Evolutionary conservation across 2,888 invertebrate genomes (phyloP).

Genomic region (Trissoscelio sp.): DNA sequence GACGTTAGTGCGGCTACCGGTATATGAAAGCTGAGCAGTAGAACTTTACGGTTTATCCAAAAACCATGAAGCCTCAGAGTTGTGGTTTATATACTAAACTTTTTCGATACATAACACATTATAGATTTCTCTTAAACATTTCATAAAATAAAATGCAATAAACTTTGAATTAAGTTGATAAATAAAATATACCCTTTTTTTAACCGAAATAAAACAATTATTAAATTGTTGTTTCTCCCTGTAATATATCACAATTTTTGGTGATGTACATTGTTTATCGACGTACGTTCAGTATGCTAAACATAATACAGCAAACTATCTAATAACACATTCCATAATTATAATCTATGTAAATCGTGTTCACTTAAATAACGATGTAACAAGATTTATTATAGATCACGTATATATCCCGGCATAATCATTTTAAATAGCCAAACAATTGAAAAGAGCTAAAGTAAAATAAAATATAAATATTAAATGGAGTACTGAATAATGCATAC

Average conservation of each 20-base stretch:
- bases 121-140: not conserved
- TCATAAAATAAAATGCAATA: too few species aligned
- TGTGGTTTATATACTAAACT: slow-evolving; percentile 6
- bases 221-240: too few species aligned
- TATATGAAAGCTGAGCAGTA: not conserved
- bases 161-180: too few species aligned
- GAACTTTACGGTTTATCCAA: slow-evolving; percentile 15
- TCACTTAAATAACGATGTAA: slow-evolving; percentile 18
- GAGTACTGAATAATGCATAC: slow-evolving; percentile 19
- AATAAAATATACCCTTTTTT: too few species aligned
- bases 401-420: not conserved
- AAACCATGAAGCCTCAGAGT: slow-evolving; percentile 1
- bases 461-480: slow-evolving; percentile 21
- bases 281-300: not conserved
- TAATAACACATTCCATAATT: slow-evolving; percentile 13
- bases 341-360: slow-evolving; percentile 1
- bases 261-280: not conserved
- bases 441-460: not conserved
- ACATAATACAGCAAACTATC: slow-evolving; percentile 3
- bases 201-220: too few species aligned
- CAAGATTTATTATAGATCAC: slow-evolving; percentile 25
- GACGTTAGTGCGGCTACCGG: not conserved
- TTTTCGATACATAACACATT: not conserved
- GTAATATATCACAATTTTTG: not conserved
- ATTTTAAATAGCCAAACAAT: slow-evolving; percentile 12